These are phyloP conservation scores for Colius striatus DNA, from an alignment of 2,113 vertebrate species.

Conservation along the genomic window DNA sequence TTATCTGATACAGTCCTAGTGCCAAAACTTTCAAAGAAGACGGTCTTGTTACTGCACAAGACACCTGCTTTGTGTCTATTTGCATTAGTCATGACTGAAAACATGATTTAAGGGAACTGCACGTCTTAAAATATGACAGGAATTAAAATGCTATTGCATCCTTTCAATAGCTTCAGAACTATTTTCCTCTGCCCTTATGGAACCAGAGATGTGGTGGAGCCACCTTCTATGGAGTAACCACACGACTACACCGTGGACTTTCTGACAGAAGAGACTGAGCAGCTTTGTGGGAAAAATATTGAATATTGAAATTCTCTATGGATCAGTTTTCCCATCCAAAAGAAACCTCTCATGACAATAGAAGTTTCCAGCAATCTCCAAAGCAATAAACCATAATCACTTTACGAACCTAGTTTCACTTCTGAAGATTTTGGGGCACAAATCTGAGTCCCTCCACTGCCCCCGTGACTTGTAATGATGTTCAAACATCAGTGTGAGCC, in stretches of 20 bases:
- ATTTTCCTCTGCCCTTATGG: neutral
- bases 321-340: neutral
- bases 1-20: neutral
- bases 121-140: neutral
- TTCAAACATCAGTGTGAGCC: neutral
- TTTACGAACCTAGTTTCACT: neutral
- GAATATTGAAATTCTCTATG: neutral
- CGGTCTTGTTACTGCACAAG: neutral
- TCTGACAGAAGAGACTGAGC: neutral
- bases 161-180: conserved; percentile 2
- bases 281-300: neutral
- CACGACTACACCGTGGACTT: neutral
- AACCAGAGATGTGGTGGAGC: neutral
- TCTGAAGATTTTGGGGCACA: neutral
- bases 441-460: neutral
- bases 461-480: neutral
- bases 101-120: neutral
- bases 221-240: neutral
- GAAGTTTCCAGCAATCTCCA: neutral
- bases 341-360: neutral
- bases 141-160: conserved; percentile 3
- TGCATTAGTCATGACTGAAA: neutral
- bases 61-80: conserved; percentile 6
- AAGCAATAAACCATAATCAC: neutral
- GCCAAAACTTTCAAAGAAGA: neutral